Percentiles rank a stretch among this genome's conserved stretches.
Conservation (phyloP, 2,113 vertebrate species). For the Piprites chloris region DNA sequence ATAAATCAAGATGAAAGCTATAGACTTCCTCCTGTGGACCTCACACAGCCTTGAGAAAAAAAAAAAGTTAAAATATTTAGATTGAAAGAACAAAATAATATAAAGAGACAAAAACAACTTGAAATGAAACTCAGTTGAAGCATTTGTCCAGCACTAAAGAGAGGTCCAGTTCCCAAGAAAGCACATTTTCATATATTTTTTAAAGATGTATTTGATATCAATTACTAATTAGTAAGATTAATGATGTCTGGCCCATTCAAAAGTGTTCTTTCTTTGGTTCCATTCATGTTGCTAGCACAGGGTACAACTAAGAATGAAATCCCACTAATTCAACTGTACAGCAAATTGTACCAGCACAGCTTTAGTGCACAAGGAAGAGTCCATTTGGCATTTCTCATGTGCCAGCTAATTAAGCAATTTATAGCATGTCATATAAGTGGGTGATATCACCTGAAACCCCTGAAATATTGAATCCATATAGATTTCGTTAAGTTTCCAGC, state of each 20-base stretch:
- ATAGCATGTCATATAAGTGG: not conserved
- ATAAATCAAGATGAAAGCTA: slow-evolving; percentile 82
- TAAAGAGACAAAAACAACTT: not conserved
- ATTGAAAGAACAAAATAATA: slow-evolving; percentile 45
- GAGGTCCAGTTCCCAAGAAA: not conserved
- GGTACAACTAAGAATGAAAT: not conserved
- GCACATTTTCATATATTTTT: not conserved
- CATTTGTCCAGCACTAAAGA: not conserved
- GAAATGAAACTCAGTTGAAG: slow-evolving; percentile 36
- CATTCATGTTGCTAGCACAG: not conserved
- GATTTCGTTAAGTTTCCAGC: not conserved
- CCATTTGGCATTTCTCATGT: not conserved
- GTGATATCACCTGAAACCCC: not conserved
- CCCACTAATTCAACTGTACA: not conserved
- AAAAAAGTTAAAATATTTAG: slow-evolving; percentile 73
- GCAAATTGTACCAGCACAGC: not conserved
- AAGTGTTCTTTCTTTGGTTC: not conserved
- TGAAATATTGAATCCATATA: not conserved
- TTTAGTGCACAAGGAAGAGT: not conserved
- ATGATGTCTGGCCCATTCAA: not conserved
- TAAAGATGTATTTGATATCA: not conserved
- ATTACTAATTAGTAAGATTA: slow-evolving; percentile 16
- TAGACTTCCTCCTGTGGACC: slow-evolving; percentile 74
- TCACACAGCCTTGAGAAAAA: slow-evolving; percentile 70
- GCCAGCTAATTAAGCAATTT: slow-evolving; percentile 1